These are phyloP conservation scores for Dromococcyx pavoninus DNA, from an alignment of 2,797 vertebrate genomes.

Conservation along the genomic window DNA sequence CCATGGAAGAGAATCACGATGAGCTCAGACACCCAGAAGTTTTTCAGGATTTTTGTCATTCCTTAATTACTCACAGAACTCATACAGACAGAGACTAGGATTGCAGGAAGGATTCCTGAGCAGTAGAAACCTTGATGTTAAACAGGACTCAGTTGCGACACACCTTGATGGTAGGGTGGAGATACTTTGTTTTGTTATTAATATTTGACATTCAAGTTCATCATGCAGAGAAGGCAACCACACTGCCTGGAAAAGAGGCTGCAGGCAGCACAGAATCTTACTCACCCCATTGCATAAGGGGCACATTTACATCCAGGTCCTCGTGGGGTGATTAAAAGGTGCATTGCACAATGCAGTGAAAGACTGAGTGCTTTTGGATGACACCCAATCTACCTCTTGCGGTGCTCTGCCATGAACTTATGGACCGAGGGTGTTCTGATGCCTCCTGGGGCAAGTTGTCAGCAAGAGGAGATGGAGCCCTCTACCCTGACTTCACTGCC, in stretches of 20 bases:
- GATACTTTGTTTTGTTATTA: conserved; percentile 72
- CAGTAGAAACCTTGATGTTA: conserved; percentile 55
- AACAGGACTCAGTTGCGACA: conserved; percentile 38
- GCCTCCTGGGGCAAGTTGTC: neutral
- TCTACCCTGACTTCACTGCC: neutral
- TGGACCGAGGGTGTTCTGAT: fast-evolving
- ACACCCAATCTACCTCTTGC: neutral
- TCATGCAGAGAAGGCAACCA: conserved; percentile 38
- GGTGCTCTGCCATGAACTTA: neutral
- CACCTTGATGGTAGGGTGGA: conserved; percentile 71
- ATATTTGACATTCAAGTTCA: conserved; percentile 53
- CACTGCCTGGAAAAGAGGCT: conserved; percentile 52
- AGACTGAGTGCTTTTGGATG: neutral
- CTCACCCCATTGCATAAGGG: conserved; percentile 66
- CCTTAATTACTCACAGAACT: conserved; percentile 34
- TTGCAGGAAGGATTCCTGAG: conserved; percentile 57
- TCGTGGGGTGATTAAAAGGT: conserved; percentile 44
- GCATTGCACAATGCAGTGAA: conserved; percentile 57
- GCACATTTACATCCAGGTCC: conserved; percentile 62
- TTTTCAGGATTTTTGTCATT: conserved; percentile 65
- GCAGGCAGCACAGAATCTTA: conserved; percentile 60
- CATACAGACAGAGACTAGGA: conserved; percentile 1
- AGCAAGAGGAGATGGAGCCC: neutral
- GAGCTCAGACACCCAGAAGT: neutral
- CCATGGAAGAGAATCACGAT: conserved; percentile 12